Percentiles rank a stretch among this genome's conserved stretches.
phyloP scores from a whole-genome alignment of 2,888 invertebrate genomes.

The Petrophora chlorosata region DNA sequence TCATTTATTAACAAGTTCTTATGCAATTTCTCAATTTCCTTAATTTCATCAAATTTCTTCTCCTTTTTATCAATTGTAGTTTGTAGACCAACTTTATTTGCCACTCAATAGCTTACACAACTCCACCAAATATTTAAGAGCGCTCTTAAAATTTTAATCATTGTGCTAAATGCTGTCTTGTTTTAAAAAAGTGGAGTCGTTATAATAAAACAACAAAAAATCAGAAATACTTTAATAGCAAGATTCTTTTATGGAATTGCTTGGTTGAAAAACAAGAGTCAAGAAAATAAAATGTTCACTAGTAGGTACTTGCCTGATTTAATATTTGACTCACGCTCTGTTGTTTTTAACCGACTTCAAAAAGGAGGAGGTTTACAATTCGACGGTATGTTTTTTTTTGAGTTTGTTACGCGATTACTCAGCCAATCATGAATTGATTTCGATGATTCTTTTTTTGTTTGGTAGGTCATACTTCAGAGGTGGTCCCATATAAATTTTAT shows the following conservation, averaged over 20 bases:
- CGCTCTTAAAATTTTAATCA: neutral
- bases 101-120: no score
- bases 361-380: no score
- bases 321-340: constrained; percentile 40
- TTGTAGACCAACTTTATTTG: no score
- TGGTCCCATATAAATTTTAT: no score
- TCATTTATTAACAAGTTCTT: constrained; percentile 13
- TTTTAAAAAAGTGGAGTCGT: neutral
- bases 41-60: neutral
- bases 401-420: no score
- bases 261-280: constrained; percentile 20
- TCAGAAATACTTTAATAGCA: constrained; percentile 1
- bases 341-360: no score
- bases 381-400: no score
- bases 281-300: constrained; percentile 46
- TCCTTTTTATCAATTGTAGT: neutral
- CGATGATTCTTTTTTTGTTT: no score
- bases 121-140: neutral
- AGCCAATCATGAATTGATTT: no score
- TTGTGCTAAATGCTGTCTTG: neutral
- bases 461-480: no score
- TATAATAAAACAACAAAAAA: neutral
- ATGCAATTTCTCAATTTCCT: constrained; percentile 9
- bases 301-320: constrained; percentile 43
- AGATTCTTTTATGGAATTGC: no score